These are phyloP conservation scores for Callyntrura guangdongensis DNA, from an alignment of 2,888 invertebrate genomes.

Conservation along the genomic window DNA sequence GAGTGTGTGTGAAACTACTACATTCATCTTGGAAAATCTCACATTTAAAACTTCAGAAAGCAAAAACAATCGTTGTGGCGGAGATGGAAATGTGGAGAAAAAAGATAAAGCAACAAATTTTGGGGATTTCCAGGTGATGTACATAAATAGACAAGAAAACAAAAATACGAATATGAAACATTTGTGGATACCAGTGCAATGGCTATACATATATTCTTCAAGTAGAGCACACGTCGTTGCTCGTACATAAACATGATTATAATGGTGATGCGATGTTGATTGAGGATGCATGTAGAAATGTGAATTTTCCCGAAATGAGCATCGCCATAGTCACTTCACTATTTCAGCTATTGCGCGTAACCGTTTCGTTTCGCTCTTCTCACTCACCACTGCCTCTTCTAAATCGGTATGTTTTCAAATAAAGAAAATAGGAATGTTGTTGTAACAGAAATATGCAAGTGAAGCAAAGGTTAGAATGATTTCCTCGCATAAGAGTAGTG, in stretches of 20 bases:
- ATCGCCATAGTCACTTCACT: slow-evolving; percentile 6
- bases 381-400: background rate
- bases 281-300: slow-evolving; percentile 41
- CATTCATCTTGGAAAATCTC: background rate
- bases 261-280: slow-evolving; percentile 55
- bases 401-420: slow-evolving; percentile 31
- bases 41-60: slow-evolving; percentile 14
- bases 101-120: slow-evolving; percentile 38
- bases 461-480: slow-evolving; percentile 39
- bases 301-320: slow-evolving; percentile 37
- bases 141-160: background rate
- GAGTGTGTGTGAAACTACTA: background rate
- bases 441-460: slow-evolving; percentile 33
- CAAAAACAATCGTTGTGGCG: background rate
- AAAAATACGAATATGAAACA: background rate
- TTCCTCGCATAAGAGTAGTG: background rate
- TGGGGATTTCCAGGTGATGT: slow-evolving; percentile 36
- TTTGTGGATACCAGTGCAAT: background rate
- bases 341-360: slow-evolving; percentile 35
- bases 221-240: no score
- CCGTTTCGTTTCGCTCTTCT: slow-evolving; percentile 51
- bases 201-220: no score
- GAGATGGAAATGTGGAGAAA: background rate
- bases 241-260: no score
- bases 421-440: slow-evolving; percentile 30